phyloP scores from a whole-genome alignment of 2,113 vertebrate genomes.

The Tyto alba region DNA sequence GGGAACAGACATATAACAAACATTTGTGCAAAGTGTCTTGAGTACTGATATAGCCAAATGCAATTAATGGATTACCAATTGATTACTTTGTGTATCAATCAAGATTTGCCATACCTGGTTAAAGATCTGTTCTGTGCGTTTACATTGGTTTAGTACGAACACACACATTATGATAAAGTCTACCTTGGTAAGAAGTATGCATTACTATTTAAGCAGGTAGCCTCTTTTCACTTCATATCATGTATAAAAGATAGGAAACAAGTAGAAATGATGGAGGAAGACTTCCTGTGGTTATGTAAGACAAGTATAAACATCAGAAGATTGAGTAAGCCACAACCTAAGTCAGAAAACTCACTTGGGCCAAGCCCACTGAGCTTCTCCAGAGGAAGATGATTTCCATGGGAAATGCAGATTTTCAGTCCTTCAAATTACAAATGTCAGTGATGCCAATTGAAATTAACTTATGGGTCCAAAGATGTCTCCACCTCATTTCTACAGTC shows the following conservation, averaged over 20 bases:
- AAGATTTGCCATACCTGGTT: background rate
- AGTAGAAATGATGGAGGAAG: background rate
- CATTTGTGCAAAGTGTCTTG: background rate
- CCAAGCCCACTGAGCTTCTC: background rate
- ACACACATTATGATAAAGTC: background rate
- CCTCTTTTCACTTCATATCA: background rate
- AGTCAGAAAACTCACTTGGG: background rate
- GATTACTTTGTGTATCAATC: background rate
- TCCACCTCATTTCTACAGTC: background rate
- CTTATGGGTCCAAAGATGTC: background rate
- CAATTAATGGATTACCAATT: background rate
- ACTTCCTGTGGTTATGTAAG: background rate
- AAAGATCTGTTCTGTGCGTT: background rate
- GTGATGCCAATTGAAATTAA: background rate
- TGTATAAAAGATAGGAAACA: background rate
- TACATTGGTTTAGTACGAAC: background rate
- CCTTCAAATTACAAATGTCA: background rate
- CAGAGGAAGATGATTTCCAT: background rate
- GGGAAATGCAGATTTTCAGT: background rate
- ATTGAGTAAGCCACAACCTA: background rate
- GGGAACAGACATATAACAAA: background rate
- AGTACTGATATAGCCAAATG: background rate
- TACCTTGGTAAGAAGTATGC: background rate
- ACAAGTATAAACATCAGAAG: background rate
- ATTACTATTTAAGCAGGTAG: background rate